These are phyloP conservation scores for Scalopus aquaticus DNA, from an alignment of 2,113 vertebrate species.

Conservation along the genomic window DNA sequence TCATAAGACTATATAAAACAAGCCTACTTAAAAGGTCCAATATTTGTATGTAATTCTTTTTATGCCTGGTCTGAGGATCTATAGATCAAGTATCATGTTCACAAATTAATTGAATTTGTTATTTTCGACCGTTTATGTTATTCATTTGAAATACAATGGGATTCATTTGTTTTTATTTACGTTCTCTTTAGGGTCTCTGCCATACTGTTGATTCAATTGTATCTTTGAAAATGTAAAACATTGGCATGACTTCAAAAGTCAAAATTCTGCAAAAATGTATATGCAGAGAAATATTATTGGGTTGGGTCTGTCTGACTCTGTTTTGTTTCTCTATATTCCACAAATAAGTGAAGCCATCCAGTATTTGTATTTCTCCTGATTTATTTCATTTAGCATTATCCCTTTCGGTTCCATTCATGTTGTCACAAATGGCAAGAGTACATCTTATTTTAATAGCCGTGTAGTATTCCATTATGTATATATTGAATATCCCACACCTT, in stretches of 20 bases:
- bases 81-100: background rate
- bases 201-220: slow-evolving; percentile 22
- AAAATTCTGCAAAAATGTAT: background rate
- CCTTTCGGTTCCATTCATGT: too few species aligned
- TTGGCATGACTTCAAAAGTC: background rate
- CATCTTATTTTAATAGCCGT: too few species aligned
- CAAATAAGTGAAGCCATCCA: too few species aligned
- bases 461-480: too few species aligned
- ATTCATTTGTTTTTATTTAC: slow-evolving; percentile 14
- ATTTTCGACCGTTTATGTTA: too few species aligned
- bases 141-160: background rate
- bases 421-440: too few species aligned
- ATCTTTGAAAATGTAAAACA: slow-evolving; percentile 40
- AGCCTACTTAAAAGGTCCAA: background rate
- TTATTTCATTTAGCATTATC: too few species aligned
- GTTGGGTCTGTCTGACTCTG: too few species aligned
- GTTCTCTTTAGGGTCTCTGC: background rate
- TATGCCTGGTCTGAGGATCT: background rate
- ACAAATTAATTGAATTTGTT: background rate
- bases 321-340: too few species aligned
- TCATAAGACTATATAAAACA: background rate
- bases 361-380: too few species aligned
- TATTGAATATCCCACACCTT: too few species aligned
- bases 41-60: background rate
- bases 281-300: background rate